A percentile compares a stretch with the other conserved stretches of the same genome.
phyloP scores from a whole-genome alignment of 2,113 vertebrate genomes.

The Axis porcinus region DNA sequence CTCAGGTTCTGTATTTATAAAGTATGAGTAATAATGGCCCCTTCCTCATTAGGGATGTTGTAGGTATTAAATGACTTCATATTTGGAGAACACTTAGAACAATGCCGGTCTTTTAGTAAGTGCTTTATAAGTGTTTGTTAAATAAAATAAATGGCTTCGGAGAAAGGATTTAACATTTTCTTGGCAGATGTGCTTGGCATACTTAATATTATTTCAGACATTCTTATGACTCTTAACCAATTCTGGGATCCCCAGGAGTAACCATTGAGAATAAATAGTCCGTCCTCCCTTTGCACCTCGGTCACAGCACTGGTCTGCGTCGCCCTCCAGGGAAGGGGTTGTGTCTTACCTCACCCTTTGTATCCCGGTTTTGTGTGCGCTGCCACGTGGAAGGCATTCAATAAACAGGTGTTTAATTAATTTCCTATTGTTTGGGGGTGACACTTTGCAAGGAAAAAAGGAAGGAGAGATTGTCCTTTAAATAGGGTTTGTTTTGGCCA shows the following conservation, averaged over 20 bases:
- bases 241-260: slow-evolving; percentile 46
- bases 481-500: slow-evolving; percentile 57
- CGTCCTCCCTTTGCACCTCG: slow-evolving; percentile 44
- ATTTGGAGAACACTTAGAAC: background rate
- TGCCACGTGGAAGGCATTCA: background rate
- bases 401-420: slow-evolving; percentile 61
- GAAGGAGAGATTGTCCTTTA: slow-evolving; percentile 63
- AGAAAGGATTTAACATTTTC: slow-evolving; percentile 42
- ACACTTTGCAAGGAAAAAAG: slow-evolving; percentile 28
- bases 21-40: rapidly evolving
- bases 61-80: background rate
- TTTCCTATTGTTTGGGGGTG: slow-evolving; percentile 45
- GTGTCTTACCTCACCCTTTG: background rate
- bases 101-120: background rate
- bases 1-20: background rate
- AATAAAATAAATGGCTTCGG: slow-evolving; percentile 34
- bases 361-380: background rate
- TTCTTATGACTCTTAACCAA: slow-evolving; percentile 66
- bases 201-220: slow-evolving; percentile 47
- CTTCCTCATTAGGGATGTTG: background rate
- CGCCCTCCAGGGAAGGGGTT: background rate
- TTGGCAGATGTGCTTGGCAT: slow-evolving; percentile 57
- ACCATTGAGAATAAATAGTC: slow-evolving; percentile 58
- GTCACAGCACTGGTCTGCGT: background rate
- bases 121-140: slow-evolving; percentile 43